A percentile compares a stretch with the other conserved stretches of the same genome.
Evolutionary conservation across 2,888 invertebrate genomes (phyloP).

Genomic region (Perdita meconis): DNA sequence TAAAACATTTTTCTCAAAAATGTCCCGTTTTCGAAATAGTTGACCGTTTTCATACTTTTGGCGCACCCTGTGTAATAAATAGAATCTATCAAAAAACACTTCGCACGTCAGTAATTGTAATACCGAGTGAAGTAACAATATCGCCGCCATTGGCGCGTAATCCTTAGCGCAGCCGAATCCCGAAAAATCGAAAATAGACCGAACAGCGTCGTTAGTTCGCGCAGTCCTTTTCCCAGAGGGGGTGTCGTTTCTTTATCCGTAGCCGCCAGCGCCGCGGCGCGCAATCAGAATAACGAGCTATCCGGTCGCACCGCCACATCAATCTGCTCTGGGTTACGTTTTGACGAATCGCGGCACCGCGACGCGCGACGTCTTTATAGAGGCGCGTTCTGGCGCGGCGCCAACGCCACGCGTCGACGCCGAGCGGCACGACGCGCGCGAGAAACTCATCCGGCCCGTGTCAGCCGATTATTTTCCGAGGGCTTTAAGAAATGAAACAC

Average conservation of each 20-base stretch:
- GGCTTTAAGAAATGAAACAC: conserved; percentile 39
- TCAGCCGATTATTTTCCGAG: conserved; percentile 60
- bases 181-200: conserved; percentile 42
- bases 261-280: conserved; percentile 63
- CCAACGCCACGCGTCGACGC: conserved; percentile 66
- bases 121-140: not conserved
- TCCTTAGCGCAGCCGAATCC: not conserved
- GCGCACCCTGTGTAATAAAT: no score
- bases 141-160: not conserved
- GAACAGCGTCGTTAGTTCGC: conserved; percentile 43
- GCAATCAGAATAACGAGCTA: conserved; percentile 80
- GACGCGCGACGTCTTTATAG: conserved; percentile 74
- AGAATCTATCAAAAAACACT: no score
- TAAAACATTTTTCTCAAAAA: no score
- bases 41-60: no score
- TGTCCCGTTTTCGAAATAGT: no score
- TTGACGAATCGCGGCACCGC: conserved; percentile 78
- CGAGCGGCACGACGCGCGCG: conserved; percentile 34
- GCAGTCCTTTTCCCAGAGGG: conserved; percentile 20
- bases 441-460: conserved; percentile 40
- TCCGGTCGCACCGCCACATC: conserved; percentile 77
- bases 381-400: conserved; percentile 66
- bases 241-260: conserved; percentile 49
- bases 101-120: no score
- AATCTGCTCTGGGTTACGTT: conserved; percentile 78